Evolutionary conservation across 2,888 invertebrate species (phyloP).

Genomic region (Pimpla rufipes): DNA sequence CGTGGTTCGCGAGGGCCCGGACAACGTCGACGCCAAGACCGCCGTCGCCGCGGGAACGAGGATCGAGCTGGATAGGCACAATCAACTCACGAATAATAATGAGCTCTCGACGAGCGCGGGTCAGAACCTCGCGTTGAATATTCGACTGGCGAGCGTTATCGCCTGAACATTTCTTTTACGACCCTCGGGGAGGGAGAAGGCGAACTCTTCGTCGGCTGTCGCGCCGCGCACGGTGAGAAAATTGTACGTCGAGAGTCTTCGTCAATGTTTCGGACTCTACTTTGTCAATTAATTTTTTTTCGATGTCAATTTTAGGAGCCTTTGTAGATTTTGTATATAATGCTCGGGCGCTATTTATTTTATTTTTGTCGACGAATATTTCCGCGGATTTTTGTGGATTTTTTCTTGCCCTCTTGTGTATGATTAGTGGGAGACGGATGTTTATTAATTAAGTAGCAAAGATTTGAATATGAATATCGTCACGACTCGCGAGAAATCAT

Average conservation of each 20-base stretch:
- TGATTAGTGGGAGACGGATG: no score
- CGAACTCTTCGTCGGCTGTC: not conserved
- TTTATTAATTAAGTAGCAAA: no score
- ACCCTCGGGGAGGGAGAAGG: not conserved
- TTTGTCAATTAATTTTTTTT: not conserved
- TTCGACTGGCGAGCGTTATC: constrained; percentile 16
- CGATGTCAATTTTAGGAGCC: no score
- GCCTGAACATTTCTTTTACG: constrained; percentile 6
- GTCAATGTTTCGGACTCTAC: not conserved
- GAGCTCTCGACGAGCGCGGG: constrained; percentile 53
- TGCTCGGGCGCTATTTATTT: not conserved
- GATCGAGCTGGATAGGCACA: constrained; percentile 17
- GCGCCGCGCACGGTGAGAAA: no score
- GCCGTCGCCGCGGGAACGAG: not conserved
- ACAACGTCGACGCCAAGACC: constrained; percentile 16
- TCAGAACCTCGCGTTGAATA: not conserved
- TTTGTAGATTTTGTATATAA: not conserved
- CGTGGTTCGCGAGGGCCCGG: no score
- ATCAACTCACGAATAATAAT: constrained; percentile 75
- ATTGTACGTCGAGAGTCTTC: no score
- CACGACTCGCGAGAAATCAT: no score
- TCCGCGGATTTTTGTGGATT: not conserved
- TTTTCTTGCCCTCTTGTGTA: not conserved
- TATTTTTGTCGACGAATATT: not conserved
- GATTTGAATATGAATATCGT: no score